Base-by-base conservation (phyloP, 1,140 invertebrate species). In the Lepeophtheirus salmonis region DNA sequence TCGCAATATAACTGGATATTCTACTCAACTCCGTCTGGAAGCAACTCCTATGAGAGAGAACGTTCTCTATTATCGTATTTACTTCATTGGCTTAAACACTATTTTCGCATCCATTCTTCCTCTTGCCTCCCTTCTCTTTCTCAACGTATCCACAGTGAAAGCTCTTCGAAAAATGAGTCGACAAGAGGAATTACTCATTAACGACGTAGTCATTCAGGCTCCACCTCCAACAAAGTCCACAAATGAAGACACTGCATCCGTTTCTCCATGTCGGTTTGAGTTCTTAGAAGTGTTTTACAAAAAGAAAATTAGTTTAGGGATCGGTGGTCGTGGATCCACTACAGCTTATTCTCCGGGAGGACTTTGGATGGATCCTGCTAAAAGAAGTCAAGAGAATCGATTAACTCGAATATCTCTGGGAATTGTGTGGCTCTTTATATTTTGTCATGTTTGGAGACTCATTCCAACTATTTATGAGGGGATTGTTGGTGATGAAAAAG, bases 331-430 rank as follows among this genome's bases (percentile, higher is more conserved):
- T 10, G 30, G 30, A n/a, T 41, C 30, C 30, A 41, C 6, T 41
- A 41, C 30, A 41, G 30, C 30, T n/a, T 41, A 41, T n/a, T 10
- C 30, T 10, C 30, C 30, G n/a, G 30, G 30, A 10, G 30, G 30
- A n/a, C 6, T 41, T 41, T 41, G 30, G 30, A 6, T 41, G 30
- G 30, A 41, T 41, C 30, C 30, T 6, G 30, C n/a, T n/a, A 57
- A 23, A 23, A 24, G 55, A 48, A 24, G 55, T 4, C 55, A 57
- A n/a, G 55, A 57, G 26, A 57, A 57, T n/a, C 55, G 55, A 57
- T n/a, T 57, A 1, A 57, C 55, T 14, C 2, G 55, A 30, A 57
- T 57, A 14, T 57, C 55, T 1, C 26, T 57, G n/a, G 23, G 23
- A 30, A 57, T 57, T 30, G 55, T 57, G 13, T 26, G 20, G 16